phyloP scores from a whole-genome alignment of 2,113 vertebrate genomes.

The Melanocharis versteri region DNA sequence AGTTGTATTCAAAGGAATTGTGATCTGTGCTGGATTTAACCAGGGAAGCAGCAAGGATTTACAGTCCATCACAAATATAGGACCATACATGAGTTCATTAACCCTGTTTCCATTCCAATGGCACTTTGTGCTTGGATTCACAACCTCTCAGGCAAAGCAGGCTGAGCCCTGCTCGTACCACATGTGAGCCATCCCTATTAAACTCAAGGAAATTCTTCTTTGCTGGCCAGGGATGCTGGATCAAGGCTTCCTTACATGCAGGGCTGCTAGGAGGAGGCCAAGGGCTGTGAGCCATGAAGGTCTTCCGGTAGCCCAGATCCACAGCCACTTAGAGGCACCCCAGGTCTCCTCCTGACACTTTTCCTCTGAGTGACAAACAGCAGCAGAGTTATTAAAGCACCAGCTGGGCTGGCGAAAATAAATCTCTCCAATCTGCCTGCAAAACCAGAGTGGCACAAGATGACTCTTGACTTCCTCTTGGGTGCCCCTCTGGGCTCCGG shows the following conservation, averaged over 20 bases:
- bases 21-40: background rate
- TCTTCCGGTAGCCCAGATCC: background rate
- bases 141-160: background rate
- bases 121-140: background rate
- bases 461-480: slow-evolving; percentile 18
- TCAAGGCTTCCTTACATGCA: background rate
- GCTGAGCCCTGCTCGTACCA: background rate
- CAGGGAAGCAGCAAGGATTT: background rate
- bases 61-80: background rate
- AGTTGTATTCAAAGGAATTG: background rate
- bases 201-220: background rate
- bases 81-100: background rate
- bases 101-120: background rate
- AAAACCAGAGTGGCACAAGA: background rate
- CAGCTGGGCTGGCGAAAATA: slow-evolving; percentile 25
- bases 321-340: background rate
- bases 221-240: background rate
- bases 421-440: background rate
- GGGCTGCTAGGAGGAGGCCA: background rate
- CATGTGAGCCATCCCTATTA: background rate
- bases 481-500: background rate
- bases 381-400: background rate
- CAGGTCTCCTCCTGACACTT: background rate
- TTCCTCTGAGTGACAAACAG: background rate
- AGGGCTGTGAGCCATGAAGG: background rate